Base-by-base conservation (phyloP, 2,797 vertebrate species). In the Leptoclinus maculatus region DNA sequence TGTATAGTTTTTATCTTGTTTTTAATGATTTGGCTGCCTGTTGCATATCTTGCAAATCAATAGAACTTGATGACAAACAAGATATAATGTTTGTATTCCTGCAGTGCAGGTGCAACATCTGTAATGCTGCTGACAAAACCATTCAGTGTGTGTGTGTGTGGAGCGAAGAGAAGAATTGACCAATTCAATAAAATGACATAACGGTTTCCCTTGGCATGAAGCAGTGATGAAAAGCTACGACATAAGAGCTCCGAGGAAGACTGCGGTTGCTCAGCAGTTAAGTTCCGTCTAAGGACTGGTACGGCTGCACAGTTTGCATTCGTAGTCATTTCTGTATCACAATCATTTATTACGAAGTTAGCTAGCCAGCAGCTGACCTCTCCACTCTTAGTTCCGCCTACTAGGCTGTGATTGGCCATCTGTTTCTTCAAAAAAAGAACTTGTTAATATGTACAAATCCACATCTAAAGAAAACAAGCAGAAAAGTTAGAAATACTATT, bases 61-160 rank as follows among this genome's bases (percentile, higher is more conserved):
- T 41, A 13, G 1, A 32, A 41, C 3, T 13, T 0, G 2, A 36
- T 36, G 2, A 36, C 9, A 36, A 36, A 36, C 9, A 36, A 69
- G 43, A 58, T 17, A 17, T 59, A n/a, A 17, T 39, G 19, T 54
- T n/a, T 53, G 39, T 43, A 54, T 51, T 39, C 60, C 58, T 54
- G 64, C n/a, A n/a, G 32, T 57, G 68, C 45, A 58, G 67, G 39
- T 17, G 17, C 29, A 59, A 72, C n/a, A 4, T 71, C 45, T 43
- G 19, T 56, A 38, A 74, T 49, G 62, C 51, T 68, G 59, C 23
- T 29, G 19, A 56, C 1, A 16, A 29, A 59, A 29, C 36, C 4
- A n/a, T n/a, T n/a, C n/a, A n/a, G 39, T 41, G 39, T 41, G 14
- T n/a, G 21, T 12, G 25, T 21, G 8, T 45, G 14, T 36, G 10